phyloP scores from a whole-genome alignment of 2,113 vertebrate species.

The Crocuta crocuta region DNA sequence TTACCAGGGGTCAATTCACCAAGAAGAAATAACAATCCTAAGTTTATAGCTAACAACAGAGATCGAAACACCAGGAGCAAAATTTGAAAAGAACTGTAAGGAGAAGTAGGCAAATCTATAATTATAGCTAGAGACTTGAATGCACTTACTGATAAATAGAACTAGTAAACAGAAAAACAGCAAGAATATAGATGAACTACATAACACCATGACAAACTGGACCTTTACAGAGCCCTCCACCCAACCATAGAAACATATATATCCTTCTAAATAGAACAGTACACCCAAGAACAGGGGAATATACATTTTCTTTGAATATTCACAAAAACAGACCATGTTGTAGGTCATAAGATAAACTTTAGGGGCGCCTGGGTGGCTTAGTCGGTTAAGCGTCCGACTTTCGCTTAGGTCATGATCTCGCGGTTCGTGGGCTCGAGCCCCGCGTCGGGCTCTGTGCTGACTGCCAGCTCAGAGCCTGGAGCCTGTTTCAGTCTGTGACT shows the following conservation, averaged over 20 bases:
- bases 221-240: neutral
- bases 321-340: neutral
- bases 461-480: too few relatives aligned
- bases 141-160: conserved; percentile 7
- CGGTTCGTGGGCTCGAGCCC: too few relatives aligned
- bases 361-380: too few relatives aligned
- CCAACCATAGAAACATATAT: neutral
- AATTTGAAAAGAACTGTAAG: conserved; percentile 14
- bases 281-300: neutral
- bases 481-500: too few relatives aligned
- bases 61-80: neutral
- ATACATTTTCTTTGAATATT: neutral
- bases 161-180: neutral
- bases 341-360: neutral
- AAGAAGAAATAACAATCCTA: neutral
- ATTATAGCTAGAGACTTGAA: conserved; percentile 34
- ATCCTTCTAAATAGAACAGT: neutral
- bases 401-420: too few relatives aligned
- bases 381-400: too few relatives aligned
- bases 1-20: neutral
- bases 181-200: neutral
- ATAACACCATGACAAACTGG: neutral
- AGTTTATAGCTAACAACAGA: neutral
- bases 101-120: neutral
- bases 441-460: too few relatives aligned